Percentiles rank a stretch among this genome's conserved stretches.
Conservation (phyloP, 2,113 vertebrate species). For the Eudyptes chrysolophus region DNA sequence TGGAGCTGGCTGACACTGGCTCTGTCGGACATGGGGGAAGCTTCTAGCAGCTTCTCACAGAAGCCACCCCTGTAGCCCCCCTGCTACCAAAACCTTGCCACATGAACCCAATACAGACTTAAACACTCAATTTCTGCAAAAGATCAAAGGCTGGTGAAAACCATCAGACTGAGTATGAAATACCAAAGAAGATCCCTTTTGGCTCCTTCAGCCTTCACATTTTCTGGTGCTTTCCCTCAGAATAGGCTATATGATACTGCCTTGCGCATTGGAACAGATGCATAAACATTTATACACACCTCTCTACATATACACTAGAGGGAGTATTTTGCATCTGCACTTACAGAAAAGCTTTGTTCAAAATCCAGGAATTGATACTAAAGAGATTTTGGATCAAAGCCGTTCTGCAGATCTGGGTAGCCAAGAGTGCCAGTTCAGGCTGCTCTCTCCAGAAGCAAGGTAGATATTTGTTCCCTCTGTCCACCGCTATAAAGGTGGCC, state of each 20-base stretch:
- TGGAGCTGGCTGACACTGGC: not conserved
- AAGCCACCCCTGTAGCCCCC: not conserved
- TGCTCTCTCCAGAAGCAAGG: not conserved
- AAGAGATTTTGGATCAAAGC: not conserved
- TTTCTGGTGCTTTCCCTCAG: not conserved
- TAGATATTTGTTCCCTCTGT: not conserved
- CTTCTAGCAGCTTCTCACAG: not conserved
- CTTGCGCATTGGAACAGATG: not conserved
- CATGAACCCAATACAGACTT: not conserved
- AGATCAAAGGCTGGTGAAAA: not conserved
- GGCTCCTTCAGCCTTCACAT: not conserved
- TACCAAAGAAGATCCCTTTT: not conserved
- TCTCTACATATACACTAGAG: not conserved
- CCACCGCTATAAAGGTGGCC: not conserved
- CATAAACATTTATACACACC: not conserved
- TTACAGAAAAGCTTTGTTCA: not conserved
- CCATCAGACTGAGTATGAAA: not conserved
- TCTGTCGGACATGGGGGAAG: not conserved
- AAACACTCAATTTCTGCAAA: not conserved
- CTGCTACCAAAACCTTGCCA: not conserved
- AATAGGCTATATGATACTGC: fast-evolving
- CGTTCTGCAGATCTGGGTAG: not conserved
- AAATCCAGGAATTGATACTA: not conserved
- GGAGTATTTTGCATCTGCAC: not conserved
- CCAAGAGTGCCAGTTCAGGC: not conserved